Evolutionary conservation across 2,888 invertebrate species (phyloP), one percentile per base, ranked within the genome.

Genomic region (Mythimna vitellina): DNA sequence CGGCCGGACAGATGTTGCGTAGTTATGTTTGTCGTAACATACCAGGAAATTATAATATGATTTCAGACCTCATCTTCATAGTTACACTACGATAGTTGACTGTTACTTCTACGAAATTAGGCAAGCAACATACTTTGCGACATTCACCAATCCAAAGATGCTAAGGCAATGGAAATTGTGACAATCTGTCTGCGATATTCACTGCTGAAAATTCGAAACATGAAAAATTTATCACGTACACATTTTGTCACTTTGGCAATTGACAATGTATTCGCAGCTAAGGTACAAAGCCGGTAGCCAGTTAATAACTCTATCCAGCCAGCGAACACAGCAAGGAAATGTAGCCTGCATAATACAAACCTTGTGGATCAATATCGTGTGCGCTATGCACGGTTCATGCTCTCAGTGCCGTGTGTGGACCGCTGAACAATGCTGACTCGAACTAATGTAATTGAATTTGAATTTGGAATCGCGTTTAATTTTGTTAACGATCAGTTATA

Each of bases 371-470:
- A 63, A 79, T 81, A 76, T 72, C 64, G 56, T 58, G 42, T 63
- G 54, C 53, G 22, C 53, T 32, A 53, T 25, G 54, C 66, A 38
- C 46, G 42, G 58, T 65, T 70, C 62, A 63, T 70, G 65, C 65
- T 60, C 51, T 54, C 20, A 69, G 67, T 65, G 67, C 56, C 49
- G 56, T 51, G 35, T 67, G 72, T 66, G 63, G 56, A 53, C 35
- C 63, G 60, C 70, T 72, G 76, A 66, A 76, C 76, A 84, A 82
- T 67, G 85, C 85, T 76, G 83, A 83, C 72, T 85, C 51, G 53
- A 58, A 70, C 68, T 62, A 66, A 79, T 74, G 57, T 85, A 83
- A 83, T 83, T 85, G 76, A 82, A 85, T 75, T 70, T 78, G 70
- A 80, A 78, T 85, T 76, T 76, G 62, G 65, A 74, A 85, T 69